These are phyloP conservation scores for Pemphigus obesinymphae DNA, from an alignment of 1,140 invertebrate genomes.

Conservation along the genomic window DNA sequence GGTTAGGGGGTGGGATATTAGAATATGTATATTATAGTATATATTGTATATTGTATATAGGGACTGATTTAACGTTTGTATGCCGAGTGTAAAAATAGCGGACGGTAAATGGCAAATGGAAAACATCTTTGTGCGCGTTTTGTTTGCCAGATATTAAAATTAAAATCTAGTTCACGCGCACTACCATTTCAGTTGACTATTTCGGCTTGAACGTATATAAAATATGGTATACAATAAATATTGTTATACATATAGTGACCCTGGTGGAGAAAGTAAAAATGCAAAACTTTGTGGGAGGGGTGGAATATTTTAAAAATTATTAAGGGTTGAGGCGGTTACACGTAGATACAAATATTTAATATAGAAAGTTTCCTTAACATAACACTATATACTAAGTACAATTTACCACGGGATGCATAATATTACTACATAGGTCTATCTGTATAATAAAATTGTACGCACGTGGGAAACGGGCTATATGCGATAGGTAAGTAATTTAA, in stretches of 20 bases:
- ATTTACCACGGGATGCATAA: too few relatives aligned
- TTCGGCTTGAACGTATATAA: not conserved
- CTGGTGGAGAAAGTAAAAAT: not conserved
- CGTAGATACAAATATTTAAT: too few relatives aligned
- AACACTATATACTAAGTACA: too few relatives aligned
- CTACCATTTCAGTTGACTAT: slow-evolving; percentile 13
- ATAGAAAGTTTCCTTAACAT: too few relatives aligned
- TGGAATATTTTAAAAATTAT: too few relatives aligned
- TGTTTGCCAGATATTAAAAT: slow-evolving; percentile 41
- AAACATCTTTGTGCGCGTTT: slow-evolving; percentile 2
- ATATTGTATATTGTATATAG: not conserved
- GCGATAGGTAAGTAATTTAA: not conserved
- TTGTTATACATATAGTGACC: not conserved
- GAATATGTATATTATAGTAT: not conserved
- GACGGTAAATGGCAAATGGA: slow-evolving; percentile 27
- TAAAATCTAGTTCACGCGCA: slow-evolving; percentile 31
- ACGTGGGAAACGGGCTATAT: not conserved
- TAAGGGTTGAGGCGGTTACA: too few relatives aligned
- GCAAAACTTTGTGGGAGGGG: not conserved
- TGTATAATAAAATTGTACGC: not conserved
- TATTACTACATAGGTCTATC: too few relatives aligned
- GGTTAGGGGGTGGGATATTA: too few relatives aligned
- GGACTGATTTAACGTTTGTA: not conserved
- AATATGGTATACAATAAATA: not conserved
- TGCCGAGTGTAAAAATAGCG: slow-evolving; percentile 26